Base-by-base conservation (phyloP, 2,888 invertebrate species). In the Cephus spinipes region DNA sequence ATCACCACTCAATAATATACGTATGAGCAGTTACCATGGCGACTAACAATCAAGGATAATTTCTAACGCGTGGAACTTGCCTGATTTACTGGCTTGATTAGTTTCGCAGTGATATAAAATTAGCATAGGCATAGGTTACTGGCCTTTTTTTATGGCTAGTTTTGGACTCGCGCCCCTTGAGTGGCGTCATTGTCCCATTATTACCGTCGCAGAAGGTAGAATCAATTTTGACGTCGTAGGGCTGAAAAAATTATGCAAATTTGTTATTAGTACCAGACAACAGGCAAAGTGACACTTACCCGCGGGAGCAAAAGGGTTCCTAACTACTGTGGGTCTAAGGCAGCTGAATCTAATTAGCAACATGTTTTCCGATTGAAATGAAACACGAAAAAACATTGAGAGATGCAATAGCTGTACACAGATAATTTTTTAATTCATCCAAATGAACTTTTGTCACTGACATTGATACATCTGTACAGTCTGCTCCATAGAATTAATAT, bases 101-200 rank as follows among this genome's bases (percentile, higher is more conserved):
- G 90, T 88, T 86, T 83, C 89, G 86, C 83, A 78, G 77, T 79
- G 81, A 84, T 80, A 90, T 90, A 87, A 90, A 89, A 90, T 90
- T 90, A 87, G 83, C 90, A 90, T 90, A 88, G 77, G 84, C 86
- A 87, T 83, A 87, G 88, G 87, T 86, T 84, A 84, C 74, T 81
- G 80, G 83, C 82, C 87, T 87, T 87, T 88, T 69, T 89, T 89
- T 87, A 87, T 83, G 83, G 82, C 40, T 80, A 86, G 83, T 80
- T 86, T 85, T 84, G 80, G 81, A 77, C 31, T 30, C 34, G 12
- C 35, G n/a, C 69, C 76, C 76, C 74, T 79, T 76, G 79, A 78
- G 82, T 77, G 77, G 75, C 82, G 6, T 83, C 85, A 86, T 88
- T 87, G 86, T 84, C 80, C 82, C 78, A 79, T 82, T 82, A 81